phyloP scores from a whole-genome alignment of 2,888 invertebrate genomes.

The Nebria salina region DNA sequence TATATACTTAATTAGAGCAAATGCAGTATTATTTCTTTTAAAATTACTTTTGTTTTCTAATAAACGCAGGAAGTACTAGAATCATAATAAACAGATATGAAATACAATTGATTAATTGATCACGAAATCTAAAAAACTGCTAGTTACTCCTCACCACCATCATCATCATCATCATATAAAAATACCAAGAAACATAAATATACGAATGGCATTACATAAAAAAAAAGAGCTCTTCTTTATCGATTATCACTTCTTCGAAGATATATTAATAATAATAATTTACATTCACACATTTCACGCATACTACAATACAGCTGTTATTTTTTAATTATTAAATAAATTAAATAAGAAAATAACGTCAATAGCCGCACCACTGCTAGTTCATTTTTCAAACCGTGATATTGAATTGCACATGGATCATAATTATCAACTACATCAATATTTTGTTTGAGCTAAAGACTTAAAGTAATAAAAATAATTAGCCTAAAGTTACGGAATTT shows the following conservation, averaged over 20 bases:
- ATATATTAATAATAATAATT: conserved; percentile 19
- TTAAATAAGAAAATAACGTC: neutral
- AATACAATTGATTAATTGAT: conserved; percentile 36
- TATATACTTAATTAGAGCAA: conserved; percentile 26
- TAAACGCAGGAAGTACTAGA: conserved; percentile 38
- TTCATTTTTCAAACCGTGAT: conserved; percentile 1
- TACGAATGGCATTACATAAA: conserved; percentile 35
- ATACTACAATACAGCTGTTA: conserved; percentile 8
- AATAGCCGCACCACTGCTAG: neutral
- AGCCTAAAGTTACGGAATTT: neutral
- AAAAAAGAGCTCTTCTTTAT: conserved; percentile 4
- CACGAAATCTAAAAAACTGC: too few relatives aligned
- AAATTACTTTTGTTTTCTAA: conserved; percentile 29
- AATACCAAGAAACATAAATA: conserved; percentile 35
- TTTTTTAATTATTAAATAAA: neutral
- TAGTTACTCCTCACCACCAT: too few relatives aligned
- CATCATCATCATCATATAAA: conserved; percentile 36
- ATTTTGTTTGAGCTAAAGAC: neutral
- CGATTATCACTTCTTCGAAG: conserved; percentile 26
- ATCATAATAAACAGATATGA: conserved; percentile 28
- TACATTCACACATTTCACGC: conserved; percentile 25
- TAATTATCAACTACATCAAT: neutral
- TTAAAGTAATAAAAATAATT: neutral
- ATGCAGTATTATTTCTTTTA: conserved; percentile 35
- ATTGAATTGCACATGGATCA: neutral